phyloP scores from a whole-genome alignment of 1,140 invertebrate genomes.

The Tetranychus cinnabarinus region DNA sequence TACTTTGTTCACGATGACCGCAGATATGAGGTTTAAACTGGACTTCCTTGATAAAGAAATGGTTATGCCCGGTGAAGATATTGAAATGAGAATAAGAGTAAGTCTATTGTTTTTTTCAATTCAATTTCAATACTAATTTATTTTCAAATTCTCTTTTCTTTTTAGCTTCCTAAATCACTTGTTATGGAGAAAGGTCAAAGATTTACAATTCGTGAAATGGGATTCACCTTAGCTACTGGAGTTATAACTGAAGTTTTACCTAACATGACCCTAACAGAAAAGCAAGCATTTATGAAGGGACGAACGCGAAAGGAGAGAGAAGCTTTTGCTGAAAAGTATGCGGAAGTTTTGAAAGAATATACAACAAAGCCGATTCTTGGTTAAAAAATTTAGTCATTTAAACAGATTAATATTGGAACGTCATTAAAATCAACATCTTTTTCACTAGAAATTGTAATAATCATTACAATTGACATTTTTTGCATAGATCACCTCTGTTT shows the following conservation, averaged over 20 bases:
- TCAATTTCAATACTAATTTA: conserved; percentile 64
- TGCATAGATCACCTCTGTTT: neutral
- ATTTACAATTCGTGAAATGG: conserved; percentile 67
- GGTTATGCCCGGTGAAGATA: conserved; percentile 88
- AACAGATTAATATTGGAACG: neutral
- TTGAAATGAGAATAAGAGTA: conserved; percentile 28
- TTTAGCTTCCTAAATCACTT: conserved; percentile 38
- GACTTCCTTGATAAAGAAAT: conserved; percentile 41
- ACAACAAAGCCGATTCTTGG: neutral
- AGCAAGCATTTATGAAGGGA: conserved; percentile 37
- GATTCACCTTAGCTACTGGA: conserved; percentile 63
- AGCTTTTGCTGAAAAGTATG: conserved; percentile 2
- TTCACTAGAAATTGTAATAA: no score
- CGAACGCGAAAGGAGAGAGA: conserved; percentile 12
- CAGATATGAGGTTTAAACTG: neutral
- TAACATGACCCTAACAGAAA: conserved; percentile 37
- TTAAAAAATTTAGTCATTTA: no score
- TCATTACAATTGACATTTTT: neutral
- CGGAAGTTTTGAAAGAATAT: conserved; percentile 4
- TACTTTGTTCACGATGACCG: neutral
- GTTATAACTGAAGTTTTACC: conserved; percentile 47
- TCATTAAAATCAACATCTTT: no score
- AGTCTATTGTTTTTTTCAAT: conserved; percentile 50
- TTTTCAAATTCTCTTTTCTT: conserved; percentile 36
- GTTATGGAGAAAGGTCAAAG: conserved; percentile 66